Base-by-base conservation (phyloP, 2,797 vertebrate species). In the Coranthus polyacanthus region DNA sequence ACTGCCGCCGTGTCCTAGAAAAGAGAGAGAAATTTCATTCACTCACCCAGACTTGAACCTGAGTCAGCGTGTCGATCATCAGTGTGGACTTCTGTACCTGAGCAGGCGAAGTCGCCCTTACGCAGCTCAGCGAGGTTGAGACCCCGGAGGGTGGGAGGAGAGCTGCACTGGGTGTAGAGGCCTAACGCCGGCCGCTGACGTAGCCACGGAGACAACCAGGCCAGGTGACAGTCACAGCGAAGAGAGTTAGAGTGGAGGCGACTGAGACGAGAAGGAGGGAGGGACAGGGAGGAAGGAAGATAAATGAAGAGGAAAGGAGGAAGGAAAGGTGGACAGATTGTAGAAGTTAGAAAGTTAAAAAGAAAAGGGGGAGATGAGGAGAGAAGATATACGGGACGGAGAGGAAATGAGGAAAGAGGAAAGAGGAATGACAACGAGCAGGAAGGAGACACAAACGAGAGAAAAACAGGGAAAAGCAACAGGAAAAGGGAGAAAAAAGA, bases 221-320 rank as follows among this genome's bases (percentile, higher is more conserved):
- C 92, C 94, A 97, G 89, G 93, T 96, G 96, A 65, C 96, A 98
- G 88, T 97, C 96, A 0, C 96, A 98, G 43, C 95, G 93, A 68
- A 98, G 90, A 11, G 95, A 93, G 89, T 97, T 98, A 44, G 96
- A 97, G 88, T 97, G 96, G 55, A 98, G 93, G 6, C 96, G 96
- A 15, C 96, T 98, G 79, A 11, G 12, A 8, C 18, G 4, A 3
- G 24, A 6, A 3, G 5, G 11, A 3, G 11, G 20, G 15, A 2
- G 8, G 15, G 2, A n/a, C 15, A 6, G 2, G 16, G 3, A 16
- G 8, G n/a, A n/a, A n/a, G 2, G 0, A 7, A 10, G 6, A 17
- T 32, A 12, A 6, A 11, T 12, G 5, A 12, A 50, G 4, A 11
- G 12, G 16, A 2, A 16, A n/a, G n/a, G n/a, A n/a, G n/a, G 18